Conservation (phyloP, 2,797 vertebrate species). For the Helostoma temminkii region DNA sequence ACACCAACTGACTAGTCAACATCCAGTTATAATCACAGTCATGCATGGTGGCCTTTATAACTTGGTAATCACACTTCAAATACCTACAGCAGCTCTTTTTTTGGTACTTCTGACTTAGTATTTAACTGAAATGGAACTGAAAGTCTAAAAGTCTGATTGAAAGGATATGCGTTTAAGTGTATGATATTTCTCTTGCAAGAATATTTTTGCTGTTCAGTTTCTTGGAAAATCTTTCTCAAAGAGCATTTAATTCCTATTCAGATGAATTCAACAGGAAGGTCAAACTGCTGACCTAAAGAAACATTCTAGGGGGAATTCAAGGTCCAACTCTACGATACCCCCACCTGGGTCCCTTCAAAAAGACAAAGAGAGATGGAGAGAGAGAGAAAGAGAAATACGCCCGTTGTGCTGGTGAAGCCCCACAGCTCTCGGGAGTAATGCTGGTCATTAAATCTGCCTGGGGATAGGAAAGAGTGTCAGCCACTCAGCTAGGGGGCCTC, state of each 20-base stretch:
- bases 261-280: constrained; percentile 57
- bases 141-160: too few species aligned
- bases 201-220: not conserved
- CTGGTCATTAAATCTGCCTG: constrained; percentile 77
- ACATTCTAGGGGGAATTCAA: constrained; percentile 60
- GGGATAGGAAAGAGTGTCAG: constrained; percentile 76
- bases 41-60: constrained; percentile 5
- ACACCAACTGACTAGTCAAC: not conserved
- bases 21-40: constrained; percentile 2
- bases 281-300: constrained; percentile 62
- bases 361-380: constrained; percentile 15
- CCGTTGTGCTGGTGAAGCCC: constrained; percentile 57
- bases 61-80: not conserved
- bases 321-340: constrained; percentile 53
- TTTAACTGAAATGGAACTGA: not conserved
- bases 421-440: constrained; percentile 66
- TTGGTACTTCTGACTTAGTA: not conserved
- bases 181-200: not conserved
- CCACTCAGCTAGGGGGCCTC: constrained; percentile 75
- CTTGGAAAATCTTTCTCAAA: not conserved
- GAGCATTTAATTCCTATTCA: constrained; percentile 44
- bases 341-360: constrained; percentile 54
- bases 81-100: not conserved
- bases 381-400: constrained; percentile 47
- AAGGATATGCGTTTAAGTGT: not conserved